These are phyloP conservation scores for Saccostrea echinata DNA, from an alignment of 1,140 invertebrate species.

Conservation along the genomic window DNA sequence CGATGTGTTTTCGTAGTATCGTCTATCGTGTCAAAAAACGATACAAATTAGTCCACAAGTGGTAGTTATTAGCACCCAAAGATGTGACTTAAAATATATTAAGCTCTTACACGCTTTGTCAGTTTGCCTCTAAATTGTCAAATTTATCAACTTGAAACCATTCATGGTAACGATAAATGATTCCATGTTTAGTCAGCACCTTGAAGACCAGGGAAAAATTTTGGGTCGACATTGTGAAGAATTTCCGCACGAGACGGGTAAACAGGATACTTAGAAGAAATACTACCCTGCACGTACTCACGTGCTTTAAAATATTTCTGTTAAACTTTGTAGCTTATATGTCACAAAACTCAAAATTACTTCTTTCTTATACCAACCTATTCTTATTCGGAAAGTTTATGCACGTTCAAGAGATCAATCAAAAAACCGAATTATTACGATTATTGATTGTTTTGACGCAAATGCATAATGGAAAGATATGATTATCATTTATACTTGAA, in stretches of 20 bases:
- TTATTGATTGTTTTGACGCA: slow-evolving; percentile 6
- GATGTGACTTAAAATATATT: slow-evolving; percentile 39
- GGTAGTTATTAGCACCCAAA: slow-evolving; percentile 19
- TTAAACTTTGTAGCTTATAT: no score
- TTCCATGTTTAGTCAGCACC: neutral
- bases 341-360: no score
- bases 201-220: neutral
- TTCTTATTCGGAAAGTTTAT: neutral
- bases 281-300: neutral
- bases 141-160: slow-evolving; percentile 36
- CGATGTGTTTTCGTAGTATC: neutral
- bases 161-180: slow-evolving; percentile 26
- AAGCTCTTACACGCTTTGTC: slow-evolving; percentile 22
- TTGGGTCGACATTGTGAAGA: neutral
- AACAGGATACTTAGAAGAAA: slow-evolving; percentile 1
- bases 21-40: neutral
- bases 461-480: neutral
- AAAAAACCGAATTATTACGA: neutral
- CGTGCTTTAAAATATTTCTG: neutral
- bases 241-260: neutral
- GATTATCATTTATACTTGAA: no score
- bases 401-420: neutral
- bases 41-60: slow-evolving; percentile 35
- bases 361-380: no score
- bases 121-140: slow-evolving; percentile 22